Evolutionary conservation across 2,797 vertebrate species (phyloP).

Genomic region (Euphonia xanthogaster): DNA sequence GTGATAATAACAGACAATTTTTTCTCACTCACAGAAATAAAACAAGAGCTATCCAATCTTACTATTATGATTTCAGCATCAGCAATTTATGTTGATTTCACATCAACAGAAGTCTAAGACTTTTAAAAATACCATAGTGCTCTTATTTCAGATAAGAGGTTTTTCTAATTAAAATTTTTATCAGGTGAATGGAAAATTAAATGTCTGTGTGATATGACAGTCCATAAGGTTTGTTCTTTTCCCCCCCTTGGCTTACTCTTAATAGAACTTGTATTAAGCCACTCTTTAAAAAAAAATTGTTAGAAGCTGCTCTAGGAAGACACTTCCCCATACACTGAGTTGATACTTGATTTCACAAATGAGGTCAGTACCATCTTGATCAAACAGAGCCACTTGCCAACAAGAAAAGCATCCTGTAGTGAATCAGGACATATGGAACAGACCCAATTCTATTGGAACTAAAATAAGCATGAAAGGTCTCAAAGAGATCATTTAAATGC

Average conservation of each 20-base stretch:
- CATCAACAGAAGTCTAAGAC: background rate
- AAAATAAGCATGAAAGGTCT: slow-evolving; percentile 47
- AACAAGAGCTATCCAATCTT: background rate
- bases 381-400: background rate
- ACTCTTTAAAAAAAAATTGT: background rate
- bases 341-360: slow-evolving; percentile 24
- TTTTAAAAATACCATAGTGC: background rate
- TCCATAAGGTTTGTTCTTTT: background rate
- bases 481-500: slow-evolving; percentile 48
- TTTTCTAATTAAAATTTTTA: background rate
- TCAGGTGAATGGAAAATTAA: background rate
- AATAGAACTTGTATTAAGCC: background rate
- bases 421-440: slow-evolving; percentile 48
- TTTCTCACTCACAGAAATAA: background rate
- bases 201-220: background rate
- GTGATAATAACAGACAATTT: background rate
- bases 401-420: slow-evolving; percentile 43
- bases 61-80: background rate
- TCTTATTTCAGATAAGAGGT: background rate
- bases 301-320: background rate
- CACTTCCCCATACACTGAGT: background rate
- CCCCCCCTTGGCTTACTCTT: background rate
- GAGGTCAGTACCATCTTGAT: slow-evolving; percentile 52
- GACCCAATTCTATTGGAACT: slow-evolving; percentile 40
- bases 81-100: background rate